These are phyloP conservation scores for Xestia ashworthii DNA, from an alignment of 2,888 invertebrate species.

Conservation along the genomic window DNA sequence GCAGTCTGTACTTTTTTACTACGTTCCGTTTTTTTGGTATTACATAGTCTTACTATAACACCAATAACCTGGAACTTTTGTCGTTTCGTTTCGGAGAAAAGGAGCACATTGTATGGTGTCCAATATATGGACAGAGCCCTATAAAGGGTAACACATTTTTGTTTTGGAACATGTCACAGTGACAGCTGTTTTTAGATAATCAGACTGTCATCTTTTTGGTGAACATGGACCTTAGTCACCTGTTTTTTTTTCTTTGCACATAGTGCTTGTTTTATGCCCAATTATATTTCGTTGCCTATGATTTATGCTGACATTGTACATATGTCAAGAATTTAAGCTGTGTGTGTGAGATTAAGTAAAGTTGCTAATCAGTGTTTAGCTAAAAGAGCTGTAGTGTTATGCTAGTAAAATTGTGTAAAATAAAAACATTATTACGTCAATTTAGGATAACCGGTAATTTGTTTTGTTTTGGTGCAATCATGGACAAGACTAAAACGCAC, in stretches of 20 bases:
- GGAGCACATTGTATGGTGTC: too few relatives aligned
- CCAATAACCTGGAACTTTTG: too few relatives aligned
- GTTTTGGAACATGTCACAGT: too few relatives aligned
- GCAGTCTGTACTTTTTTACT: too few relatives aligned
- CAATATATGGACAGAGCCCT: too few relatives aligned
- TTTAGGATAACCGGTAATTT: neutral
- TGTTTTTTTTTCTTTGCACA: constrained; percentile 36
- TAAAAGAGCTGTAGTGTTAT: constrained; percentile 4
- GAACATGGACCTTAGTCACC: too few relatives aligned
- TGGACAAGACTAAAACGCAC: neutral
- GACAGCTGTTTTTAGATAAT: too few relatives aligned
- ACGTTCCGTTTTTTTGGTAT: too few relatives aligned
- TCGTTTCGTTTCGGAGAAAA: too few relatives aligned
- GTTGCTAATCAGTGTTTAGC: constrained; percentile 5
- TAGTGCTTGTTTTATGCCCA: constrained; percentile 49
- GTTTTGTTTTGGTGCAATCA: neutral
- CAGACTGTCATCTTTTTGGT: too few relatives aligned
- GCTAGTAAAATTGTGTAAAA: constrained; percentile 21
- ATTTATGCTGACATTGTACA: constrained; percentile 28
- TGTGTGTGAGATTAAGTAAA: constrained; percentile 6
- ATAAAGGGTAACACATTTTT: too few relatives aligned
- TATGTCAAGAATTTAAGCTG: constrained; percentile 18
- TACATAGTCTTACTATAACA: too few relatives aligned
- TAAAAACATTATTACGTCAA: neutral
- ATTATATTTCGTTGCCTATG: constrained; percentile 34